These are phyloP conservation scores for Seladonia tumulorum DNA, from an alignment of 2,888 invertebrate species.

Conservation along the genomic window DNA sequence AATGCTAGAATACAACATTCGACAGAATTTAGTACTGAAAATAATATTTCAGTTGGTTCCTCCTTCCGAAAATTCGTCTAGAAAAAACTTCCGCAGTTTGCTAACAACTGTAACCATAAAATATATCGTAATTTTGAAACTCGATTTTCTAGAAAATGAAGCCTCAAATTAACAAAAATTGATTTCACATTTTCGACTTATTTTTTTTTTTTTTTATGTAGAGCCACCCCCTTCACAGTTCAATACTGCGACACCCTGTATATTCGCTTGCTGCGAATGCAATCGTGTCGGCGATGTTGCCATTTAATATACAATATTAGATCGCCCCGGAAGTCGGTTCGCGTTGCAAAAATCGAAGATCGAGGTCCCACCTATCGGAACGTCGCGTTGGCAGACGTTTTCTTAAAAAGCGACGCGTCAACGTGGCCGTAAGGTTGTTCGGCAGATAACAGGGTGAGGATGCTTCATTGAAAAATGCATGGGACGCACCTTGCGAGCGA, in stretches of 20 bases:
- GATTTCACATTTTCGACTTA: too few species aligned
- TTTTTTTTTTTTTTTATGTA: too few species aligned
- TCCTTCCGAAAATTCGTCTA: too few species aligned
- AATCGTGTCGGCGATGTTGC: too few species aligned
- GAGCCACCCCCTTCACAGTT: too few species aligned
- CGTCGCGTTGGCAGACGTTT: not conserved
- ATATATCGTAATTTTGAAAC: not conserved
- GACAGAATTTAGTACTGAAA: too few species aligned
- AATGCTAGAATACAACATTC: too few species aligned
- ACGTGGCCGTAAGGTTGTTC: not conserved
- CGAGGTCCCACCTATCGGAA: not conserved
- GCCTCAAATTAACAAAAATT: too few species aligned
- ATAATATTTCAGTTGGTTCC: too few species aligned
- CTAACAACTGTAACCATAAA: not conserved
- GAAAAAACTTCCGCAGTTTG: too few species aligned
- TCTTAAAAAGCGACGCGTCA: not conserved
- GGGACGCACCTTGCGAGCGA: constrained; percentile 15
- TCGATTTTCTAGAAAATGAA: too few species aligned
- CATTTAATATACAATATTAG: not conserved
- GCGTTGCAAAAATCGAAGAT: not conserved
- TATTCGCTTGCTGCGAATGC: too few species aligned
- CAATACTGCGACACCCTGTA: not conserved
- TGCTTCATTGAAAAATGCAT: constrained; percentile 16
- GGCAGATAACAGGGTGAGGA: not conserved
- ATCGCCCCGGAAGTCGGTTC: not conserved